Percentiles rank a stretch among this genome's conserved stretches.
Conservation (phyloP, 1,140 invertebrate species). For the Saccostrea echinata region DNA sequence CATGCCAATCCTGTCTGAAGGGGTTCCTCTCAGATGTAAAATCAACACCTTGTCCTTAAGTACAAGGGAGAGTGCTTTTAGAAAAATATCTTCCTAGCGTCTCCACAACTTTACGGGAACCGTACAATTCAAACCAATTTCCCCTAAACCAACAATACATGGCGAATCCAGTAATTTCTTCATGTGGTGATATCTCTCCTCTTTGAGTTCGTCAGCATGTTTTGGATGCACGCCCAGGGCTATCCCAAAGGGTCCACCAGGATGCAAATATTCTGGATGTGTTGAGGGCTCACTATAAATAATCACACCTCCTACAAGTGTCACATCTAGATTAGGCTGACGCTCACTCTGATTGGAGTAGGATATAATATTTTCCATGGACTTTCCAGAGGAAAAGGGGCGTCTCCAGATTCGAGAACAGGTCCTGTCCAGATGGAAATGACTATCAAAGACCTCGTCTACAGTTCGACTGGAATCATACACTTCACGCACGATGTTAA, state of each 20-base stretch:
- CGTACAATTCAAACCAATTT: neutral
- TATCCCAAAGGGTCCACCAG: neutral
- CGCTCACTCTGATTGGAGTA: neutral
- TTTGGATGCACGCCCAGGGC: conserved; percentile 4
- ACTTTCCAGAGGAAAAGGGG: neutral
- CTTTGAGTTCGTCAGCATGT: too few relatives aligned
- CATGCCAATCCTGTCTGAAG: neutral
- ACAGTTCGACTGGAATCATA: too few relatives aligned
- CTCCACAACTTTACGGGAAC: neutral
- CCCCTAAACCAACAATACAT: neutral
- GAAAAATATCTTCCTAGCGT: neutral
- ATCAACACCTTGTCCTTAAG: too few relatives aligned
- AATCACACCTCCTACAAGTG: neutral
- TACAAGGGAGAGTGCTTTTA: too few relatives aligned
- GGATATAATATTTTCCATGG: neutral
- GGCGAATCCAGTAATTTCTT: neutral
- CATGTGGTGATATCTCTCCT: neutral
- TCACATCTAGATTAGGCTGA: neutral
- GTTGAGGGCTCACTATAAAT: neutral
- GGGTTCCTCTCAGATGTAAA: too few relatives aligned
- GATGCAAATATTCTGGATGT: too few relatives aligned
- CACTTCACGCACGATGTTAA: neutral
- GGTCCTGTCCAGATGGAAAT: conserved; percentile 12
- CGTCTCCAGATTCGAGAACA: neutral
- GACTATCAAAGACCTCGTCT: neutral